Conservation (phyloP, 2,113 vertebrate species). For the Ageneiosus marmoratus region DNA sequence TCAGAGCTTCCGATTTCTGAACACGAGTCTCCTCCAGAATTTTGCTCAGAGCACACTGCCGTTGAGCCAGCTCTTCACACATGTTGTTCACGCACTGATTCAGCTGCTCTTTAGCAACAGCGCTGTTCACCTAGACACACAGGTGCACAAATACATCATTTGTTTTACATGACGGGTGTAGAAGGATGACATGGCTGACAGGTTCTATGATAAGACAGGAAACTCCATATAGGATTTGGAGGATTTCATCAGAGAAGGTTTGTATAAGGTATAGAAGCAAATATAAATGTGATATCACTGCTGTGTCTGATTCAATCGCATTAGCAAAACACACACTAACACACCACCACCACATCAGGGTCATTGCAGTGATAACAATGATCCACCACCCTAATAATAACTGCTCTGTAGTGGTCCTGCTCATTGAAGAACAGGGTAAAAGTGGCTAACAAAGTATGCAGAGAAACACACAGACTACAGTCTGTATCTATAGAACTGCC, state of each 20-base stretch:
- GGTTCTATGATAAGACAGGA: not conserved
- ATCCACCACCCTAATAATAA: too few species aligned
- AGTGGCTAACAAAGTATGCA: too few species aligned
- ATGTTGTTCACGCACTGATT: slow-evolving; percentile 82
- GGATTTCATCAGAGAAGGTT: not conserved
- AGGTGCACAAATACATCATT: not conserved
- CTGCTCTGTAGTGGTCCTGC: too few species aligned
- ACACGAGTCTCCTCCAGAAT: slow-evolving; percentile 83
- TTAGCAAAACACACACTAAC: too few species aligned
- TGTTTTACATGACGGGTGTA: not conserved
- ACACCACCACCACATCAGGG: too few species aligned
- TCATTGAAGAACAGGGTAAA: too few species aligned
- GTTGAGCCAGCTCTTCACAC: slow-evolving; percentile 82
- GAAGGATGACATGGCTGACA: not conserved
- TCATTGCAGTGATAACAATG: too few species aligned
- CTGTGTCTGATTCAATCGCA: too few species aligned
- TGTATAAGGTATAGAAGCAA: not conserved
- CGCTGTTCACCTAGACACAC: slow-evolving; percentile 78
- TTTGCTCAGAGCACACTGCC: slow-evolving; percentile 76
- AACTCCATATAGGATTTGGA: too few species aligned
- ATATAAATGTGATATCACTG: too few species aligned
- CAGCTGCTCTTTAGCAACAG: slow-evolving; percentile 85
- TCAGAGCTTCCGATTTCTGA: slow-evolving; percentile 77
- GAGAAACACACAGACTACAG: too few species aligned
- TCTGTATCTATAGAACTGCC: too few species aligned